Evolutionary conservation across 2,888 invertebrate species (phyloP).

Genomic region (Cheilosia vulpina): DNA sequence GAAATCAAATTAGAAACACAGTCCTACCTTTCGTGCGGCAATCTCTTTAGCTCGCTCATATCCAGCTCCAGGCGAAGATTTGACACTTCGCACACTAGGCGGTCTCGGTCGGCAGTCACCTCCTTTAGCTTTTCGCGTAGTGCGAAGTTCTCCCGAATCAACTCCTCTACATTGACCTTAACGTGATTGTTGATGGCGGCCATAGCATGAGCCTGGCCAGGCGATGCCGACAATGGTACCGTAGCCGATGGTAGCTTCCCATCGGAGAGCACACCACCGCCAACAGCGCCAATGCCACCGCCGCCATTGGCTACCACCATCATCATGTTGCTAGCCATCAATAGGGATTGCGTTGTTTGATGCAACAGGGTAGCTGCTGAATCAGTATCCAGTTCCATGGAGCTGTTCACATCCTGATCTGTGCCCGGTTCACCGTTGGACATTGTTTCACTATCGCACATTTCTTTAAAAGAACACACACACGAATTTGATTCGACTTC

Average conservation of each 20-base stretch:
- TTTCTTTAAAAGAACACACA: slow-evolving; percentile 11
- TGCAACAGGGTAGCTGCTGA: slow-evolving; percentile 77
- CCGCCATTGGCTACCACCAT: slow-evolving; percentile 76
- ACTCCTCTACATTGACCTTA: slow-evolving; percentile 80
- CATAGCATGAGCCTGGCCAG: slow-evolving; percentile 31
- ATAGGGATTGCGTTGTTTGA: slow-evolving; percentile 81
- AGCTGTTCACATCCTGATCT: slow-evolving; percentile 43
- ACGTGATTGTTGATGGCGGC: slow-evolving; percentile 74
- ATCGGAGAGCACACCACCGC: slow-evolving; percentile 50
- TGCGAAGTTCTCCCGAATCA: slow-evolving; percentile 81
- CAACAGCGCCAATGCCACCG: slow-evolving; percentile 27
- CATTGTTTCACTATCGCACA: slow-evolving; percentile 70
- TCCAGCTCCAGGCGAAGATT: slow-evolving; percentile 83
- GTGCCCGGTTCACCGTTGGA: slow-evolving; percentile 36
- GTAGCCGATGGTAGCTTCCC: slow-evolving; percentile 39
- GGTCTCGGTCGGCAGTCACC: slow-evolving; percentile 81
- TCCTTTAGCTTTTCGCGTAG: slow-evolving; percentile 81
- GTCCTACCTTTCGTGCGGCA: slow-evolving; percentile 82
- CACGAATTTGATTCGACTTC: not conserved
- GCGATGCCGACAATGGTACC: slow-evolving; percentile 60
- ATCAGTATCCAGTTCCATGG: slow-evolving; percentile 56
- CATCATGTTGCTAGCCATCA: slow-evolving; percentile 82
- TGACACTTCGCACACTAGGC: slow-evolving; percentile 82
- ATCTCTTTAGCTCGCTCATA: slow-evolving; percentile 82
- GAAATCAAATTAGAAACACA: not conserved